These are phyloP conservation scores for Urocyon cinereoargenteus DNA, from an alignment of 2,797 vertebrate genomes.

Conservation along the genomic window DNA sequence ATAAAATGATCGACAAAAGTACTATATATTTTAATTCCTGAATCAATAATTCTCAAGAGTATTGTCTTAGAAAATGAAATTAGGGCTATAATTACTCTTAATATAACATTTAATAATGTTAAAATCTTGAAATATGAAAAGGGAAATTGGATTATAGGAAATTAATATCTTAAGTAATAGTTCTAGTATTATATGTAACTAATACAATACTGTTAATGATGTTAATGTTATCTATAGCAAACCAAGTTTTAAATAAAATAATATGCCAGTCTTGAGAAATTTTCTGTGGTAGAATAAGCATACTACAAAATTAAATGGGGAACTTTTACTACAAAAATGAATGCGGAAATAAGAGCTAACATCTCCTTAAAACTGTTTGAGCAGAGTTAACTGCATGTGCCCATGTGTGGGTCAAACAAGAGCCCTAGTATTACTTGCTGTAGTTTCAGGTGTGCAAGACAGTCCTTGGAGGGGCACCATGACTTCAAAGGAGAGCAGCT, in stretches of 20 bases:
- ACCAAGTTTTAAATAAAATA: neutral
- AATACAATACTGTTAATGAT: neutral
- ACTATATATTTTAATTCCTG: neutral
- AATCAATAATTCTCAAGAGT: neutral
- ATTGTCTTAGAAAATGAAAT: neutral
- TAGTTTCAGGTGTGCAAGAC: neutral
- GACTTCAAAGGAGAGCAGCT: conserved; percentile 9
- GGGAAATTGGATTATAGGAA: neutral
- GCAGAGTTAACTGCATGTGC: neutral
- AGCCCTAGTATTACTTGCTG: neutral
- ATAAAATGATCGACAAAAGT: neutral
- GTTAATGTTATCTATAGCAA: neutral
- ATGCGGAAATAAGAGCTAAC: neutral
- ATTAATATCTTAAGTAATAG: neutral
- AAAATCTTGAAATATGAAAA: neutral
- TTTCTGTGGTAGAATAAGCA: neutral
- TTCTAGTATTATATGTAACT: neutral
- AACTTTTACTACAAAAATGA: neutral
- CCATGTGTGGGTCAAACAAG: neutral
- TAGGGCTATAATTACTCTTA: neutral
- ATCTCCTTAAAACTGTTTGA: neutral
- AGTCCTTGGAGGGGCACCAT: neutral
- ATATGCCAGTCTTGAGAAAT: neutral
- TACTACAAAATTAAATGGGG: neutral
- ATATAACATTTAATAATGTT: neutral